These are phyloP conservation scores for Pachyrhynchus sulphureomaculatus DNA, from an alignment of 1,140 invertebrate genomes.

Conservation along the genomic window DNA sequence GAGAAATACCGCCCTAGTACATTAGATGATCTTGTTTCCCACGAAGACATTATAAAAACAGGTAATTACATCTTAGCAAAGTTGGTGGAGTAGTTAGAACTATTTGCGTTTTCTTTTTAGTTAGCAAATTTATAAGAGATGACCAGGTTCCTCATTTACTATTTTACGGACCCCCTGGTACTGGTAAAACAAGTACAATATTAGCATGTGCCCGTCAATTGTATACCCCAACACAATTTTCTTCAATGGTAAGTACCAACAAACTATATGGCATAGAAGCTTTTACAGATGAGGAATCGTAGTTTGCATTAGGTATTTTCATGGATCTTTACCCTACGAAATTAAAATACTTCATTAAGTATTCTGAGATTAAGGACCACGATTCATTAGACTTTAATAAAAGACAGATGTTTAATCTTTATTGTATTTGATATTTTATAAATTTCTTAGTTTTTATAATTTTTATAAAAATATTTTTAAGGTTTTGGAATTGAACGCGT, in stretches of 20 bases:
- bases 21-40: constrained; percentile 92
- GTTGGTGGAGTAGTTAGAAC: not conserved
- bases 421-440: too few species aligned
- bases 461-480: constrained; percentile 51
- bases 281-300: too few species aligned
- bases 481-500: constrained; percentile 95
- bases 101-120: constrained; percentile 58
- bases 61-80: constrained; percentile 59
- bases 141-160: constrained; percentile 94
- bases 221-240: constrained; percentile 67
- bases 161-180: constrained; percentile 98
- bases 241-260: constrained; percentile 42
- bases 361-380: too few species aligned
- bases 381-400: too few species aligned
- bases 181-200: constrained; percentile 98
- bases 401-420: too few species aligned
- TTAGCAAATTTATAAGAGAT: constrained; percentile 89
- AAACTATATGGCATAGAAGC: too few species aligned
- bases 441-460: too few species aligned
- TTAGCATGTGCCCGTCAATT: constrained; percentile 93
- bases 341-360: too few species aligned
- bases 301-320: too few species aligned
- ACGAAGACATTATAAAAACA: constrained; percentile 95
- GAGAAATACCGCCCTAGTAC: constrained; percentile 95
- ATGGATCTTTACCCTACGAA: too few species aligned